Percentiles rank a stretch among this genome's conserved stretches.
These are phyloP conservation scores for Stegana nigrithorax DNA, from an alignment of 2,888 invertebrate species.

Conservation along the genomic window DNA sequence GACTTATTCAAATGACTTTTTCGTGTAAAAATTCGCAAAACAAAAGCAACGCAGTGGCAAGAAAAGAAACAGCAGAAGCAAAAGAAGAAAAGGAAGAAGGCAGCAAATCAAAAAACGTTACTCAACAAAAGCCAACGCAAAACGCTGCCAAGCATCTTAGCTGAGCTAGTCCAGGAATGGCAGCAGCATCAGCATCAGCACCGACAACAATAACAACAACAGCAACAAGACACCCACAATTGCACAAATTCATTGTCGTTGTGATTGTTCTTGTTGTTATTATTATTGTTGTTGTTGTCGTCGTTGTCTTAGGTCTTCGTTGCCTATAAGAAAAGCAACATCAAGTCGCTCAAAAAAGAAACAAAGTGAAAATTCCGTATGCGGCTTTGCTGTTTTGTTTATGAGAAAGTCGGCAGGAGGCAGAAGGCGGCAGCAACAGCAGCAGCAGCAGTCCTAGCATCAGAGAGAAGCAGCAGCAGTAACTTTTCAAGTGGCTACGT, in stretches of 20 bases:
- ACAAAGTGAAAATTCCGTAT: neutral
- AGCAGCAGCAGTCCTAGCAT: neutral
- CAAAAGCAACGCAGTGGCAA: slow-evolving; percentile 42
- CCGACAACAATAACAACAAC: too few relatives aligned
- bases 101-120: neutral
- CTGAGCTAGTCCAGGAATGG: too few relatives aligned
- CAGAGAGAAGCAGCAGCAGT: neutral
- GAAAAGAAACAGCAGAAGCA: neutral
- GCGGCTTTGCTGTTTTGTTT: neutral
- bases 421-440: neutral
- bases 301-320: neutral
- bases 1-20: slow-evolving; percentile 59
- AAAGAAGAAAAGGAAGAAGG: neutral
- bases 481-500: slow-evolving; percentile 1
- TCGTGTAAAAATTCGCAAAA: slow-evolving; percentile 57
- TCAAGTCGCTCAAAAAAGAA: too few relatives aligned
- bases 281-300: too few relatives aligned
- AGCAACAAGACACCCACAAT: too few relatives aligned
- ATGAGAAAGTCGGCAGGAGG: neutral
- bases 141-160: too few relatives aligned
- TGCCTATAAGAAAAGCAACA: too few relatives aligned
- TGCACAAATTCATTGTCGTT: too few relatives aligned
- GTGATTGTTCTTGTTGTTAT: too few relatives aligned
- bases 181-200: too few relatives aligned
- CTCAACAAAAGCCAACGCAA: slow-evolving; percentile 42